These are phyloP conservation scores for Noctuana brunneofusca DNA, from an alignment of 2,888 invertebrate genomes.

Conservation along the genomic window DNA sequence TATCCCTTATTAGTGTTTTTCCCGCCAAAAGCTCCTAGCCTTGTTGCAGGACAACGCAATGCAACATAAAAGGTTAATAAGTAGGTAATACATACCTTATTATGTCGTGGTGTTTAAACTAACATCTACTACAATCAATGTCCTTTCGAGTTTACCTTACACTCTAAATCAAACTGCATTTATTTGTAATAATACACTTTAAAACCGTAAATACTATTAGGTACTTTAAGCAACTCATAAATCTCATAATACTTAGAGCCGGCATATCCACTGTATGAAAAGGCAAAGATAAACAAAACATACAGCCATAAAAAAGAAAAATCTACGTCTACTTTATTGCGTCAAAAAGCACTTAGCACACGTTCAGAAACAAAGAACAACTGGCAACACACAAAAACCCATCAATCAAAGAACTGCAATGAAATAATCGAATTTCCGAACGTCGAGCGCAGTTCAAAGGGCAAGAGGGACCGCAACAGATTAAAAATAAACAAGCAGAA, in stretches of 20 bases:
- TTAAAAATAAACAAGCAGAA: slow-evolving; percentile 57
- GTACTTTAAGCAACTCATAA: neutral
- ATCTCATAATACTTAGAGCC: neutral
- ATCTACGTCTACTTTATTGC: slow-evolving; percentile 30
- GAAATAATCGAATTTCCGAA: slow-evolving; percentile 78
- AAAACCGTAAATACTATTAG: too few relatives aligned
- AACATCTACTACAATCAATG: too few relatives aligned
- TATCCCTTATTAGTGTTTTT: too few relatives aligned
- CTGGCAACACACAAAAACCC: slow-evolving; percentile 63
- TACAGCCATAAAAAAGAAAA: slow-evolving; percentile 20
- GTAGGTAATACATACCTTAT: too few relatives aligned
- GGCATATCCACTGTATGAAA: neutral
- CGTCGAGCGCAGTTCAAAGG: slow-evolving; percentile 76
- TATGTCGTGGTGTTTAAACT: too few relatives aligned
- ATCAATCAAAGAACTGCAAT: slow-evolving; percentile 80
- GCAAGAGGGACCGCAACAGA: slow-evolving; percentile 75
- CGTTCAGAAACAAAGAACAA: slow-evolving; percentile 56
- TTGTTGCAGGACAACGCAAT: too few relatives aligned
- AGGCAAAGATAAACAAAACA: slow-evolving; percentile 25
- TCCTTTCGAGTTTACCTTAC: too few relatives aligned
- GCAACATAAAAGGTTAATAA: too few relatives aligned
- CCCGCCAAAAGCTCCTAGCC: too few relatives aligned
- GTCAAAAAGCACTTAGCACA: slow-evolving; percentile 67
- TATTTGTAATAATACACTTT: too few relatives aligned
- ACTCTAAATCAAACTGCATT: too few relatives aligned